These are phyloP conservation scores for Platycercus adscitus DNA, from an alignment of 2,113 vertebrate genomes.

Conservation along the genomic window DNA sequence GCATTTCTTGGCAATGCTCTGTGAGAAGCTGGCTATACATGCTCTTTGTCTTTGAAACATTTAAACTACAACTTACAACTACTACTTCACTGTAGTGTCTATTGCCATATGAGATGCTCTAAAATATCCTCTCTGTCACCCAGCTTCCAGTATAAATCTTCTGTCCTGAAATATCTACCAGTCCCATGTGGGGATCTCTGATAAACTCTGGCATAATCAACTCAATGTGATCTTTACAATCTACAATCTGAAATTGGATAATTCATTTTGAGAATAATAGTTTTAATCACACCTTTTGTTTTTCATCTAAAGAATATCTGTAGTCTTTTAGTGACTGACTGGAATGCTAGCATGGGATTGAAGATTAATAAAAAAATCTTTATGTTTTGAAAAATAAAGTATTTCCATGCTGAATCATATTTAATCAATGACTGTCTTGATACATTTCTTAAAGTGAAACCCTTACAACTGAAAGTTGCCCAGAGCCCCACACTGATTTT, in stretches of 20 bases:
- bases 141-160: background rate
- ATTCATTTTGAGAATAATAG: background rate
- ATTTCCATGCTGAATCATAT: background rate
- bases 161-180: background rate
- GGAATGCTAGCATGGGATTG: background rate
- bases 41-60: conserved; percentile 17
- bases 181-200: accelerated
- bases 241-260: background rate
- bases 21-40: conserved; percentile 9
- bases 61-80: background rate
- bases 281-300: background rate
- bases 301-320: background rate
- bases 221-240: background rate
- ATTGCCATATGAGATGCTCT: background rate
- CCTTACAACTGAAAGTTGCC: background rate
- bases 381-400: background rate
- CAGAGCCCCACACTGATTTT: background rate
- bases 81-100: background rate
- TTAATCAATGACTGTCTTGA: background rate
- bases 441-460: background rate
- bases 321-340: background rate
- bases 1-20: background rate
- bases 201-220: background rate
- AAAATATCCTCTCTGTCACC: background rate
- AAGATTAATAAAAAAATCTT: background rate